Base-by-base conservation (phyloP, 1,140 invertebrate species). In the Bombyx mori region DNA sequence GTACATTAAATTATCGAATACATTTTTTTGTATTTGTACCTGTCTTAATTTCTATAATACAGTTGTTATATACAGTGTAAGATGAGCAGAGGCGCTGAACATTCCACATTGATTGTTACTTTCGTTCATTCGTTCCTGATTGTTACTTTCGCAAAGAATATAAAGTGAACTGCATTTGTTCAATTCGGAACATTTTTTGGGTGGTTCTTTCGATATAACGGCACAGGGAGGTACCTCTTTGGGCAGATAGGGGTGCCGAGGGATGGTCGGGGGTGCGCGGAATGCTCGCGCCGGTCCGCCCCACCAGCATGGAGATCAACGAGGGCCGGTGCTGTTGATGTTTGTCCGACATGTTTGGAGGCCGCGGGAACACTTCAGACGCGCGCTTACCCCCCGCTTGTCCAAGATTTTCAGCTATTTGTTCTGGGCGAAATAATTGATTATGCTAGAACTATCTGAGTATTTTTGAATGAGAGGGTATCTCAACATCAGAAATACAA, bases 221-320 rank as follows among this genome's bases (percentile, higher is more conserved):
- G 12, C 22, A 47, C 44, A 10, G 22, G n/a, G 26, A 35, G 42
- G n/a, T 22, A 62, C 89, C 89, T 69, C 82, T 66, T 9, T 89
- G 89, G 7, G 83, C 85, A 3, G 86, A 75, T 5, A 81, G 65
- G 4, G 89, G 88, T 7, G 79, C 75, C n/a, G 89, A 66, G 7
- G 78, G 75, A 58, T 84, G 83, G 63, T 83, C 82, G 12, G 89
- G 89, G 4, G 87, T 88, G 7, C 88, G 82, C 54, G 89, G 89
- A 45, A 80, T 75, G 8, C 86, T 84, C 52, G 87, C 86, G 45
- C 85, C 82, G 42, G 51, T 55, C 10, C 88, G 88, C 9, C 92
- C 92, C 61, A 92, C 92, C 61, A 94, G 87, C 68, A 93, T 89
- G 63, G 92, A 92, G 60, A 93, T 93, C 42, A 94, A 79, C 8